Evolutionary conservation across 2,888 invertebrate species (phyloP).

Genomic region (Trachelus troglodyta): DNA sequence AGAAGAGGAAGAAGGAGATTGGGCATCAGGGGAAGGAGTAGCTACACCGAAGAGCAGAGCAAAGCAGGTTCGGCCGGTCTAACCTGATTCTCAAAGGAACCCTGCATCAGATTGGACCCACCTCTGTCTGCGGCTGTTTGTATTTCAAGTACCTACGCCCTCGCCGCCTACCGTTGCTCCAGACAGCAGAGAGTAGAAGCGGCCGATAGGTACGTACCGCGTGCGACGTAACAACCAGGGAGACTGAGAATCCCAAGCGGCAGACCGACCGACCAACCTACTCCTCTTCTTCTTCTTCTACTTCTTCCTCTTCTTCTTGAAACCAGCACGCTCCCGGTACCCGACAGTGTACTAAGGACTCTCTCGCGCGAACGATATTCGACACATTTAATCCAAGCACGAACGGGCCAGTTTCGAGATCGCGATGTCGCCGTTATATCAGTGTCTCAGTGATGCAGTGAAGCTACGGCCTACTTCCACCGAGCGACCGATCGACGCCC

Average conservation of each 20-base stretch:
- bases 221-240: neutral
- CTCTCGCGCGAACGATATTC: conserved; percentile 2
- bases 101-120: conserved; percentile 62
- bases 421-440: no score
- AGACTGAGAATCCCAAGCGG: neutral
- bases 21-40: no score
- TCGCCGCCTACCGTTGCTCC: conserved; percentile 47
- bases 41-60: conserved; percentile 25
- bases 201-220: conserved; percentile 1
- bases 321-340: neutral
- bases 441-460: no score
- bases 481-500: no score
- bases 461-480: no score
- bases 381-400: no score
- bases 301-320: neutral
- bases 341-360: neutral
- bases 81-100: conserved; percentile 66
- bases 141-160: conserved; percentile 64
- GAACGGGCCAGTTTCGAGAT: no score
- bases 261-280: neutral
- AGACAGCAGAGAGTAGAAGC: neutral
- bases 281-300: neutral
- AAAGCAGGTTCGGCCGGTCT: conserved; percentile 67
- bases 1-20: neutral
- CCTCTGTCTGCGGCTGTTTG: conserved; percentile 58